These are phyloP conservation scores for Drosophila aldrichi DNA, from an alignment of 2,888 invertebrate genomes.

Conservation along the genomic window DNA sequence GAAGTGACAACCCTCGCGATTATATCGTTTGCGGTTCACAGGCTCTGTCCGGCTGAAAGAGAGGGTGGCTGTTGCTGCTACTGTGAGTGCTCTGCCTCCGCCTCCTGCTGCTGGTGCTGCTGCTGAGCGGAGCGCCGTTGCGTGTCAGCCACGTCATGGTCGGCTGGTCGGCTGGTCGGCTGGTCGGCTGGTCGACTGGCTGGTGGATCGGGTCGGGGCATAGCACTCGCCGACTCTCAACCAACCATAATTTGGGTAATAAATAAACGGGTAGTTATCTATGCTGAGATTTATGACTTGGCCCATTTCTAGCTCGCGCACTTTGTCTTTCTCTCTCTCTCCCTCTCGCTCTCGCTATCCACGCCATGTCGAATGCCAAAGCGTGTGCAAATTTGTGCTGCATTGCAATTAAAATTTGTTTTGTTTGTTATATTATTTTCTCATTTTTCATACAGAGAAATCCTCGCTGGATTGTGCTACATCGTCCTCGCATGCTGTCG, in stretches of 20 bases:
- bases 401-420: slow-evolving; percentile 64
- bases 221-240: slow-evolving; percentile 19
- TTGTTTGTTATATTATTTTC: slow-evolving; percentile 43
- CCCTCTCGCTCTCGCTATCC: background rate
- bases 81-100: background rate
- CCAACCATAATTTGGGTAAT: slow-evolving; percentile 71
- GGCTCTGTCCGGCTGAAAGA: slow-evolving; percentile 49
- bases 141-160: slow-evolving; percentile 62
- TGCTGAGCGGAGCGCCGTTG: slow-evolving; percentile 68
- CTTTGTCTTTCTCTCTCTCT: background rate
- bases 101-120: background rate
- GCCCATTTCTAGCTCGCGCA: slow-evolving; percentile 32
- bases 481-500: slow-evolving; percentile 73
- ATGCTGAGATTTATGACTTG: slow-evolving; percentile 72
- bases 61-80: slow-evolving; percentile 31
- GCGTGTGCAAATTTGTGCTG: slow-evolving; percentile 77
- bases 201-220: slow-evolving; percentile 8
- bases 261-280: slow-evolving; percentile 81
- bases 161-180: slow-evolving; percentile 36
- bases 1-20: slow-evolving; percentile 82
- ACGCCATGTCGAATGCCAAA: slow-evolving; percentile 61
- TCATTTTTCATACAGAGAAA: slow-evolving; percentile 75
- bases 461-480: slow-evolving; percentile 81
- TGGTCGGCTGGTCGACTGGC: slow-evolving; percentile 5
- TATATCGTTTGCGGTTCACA: slow-evolving; percentile 79